Evolutionary conservation across 2,888 invertebrate genomes (phyloP).

Genomic region (Ernsta delagoae): DNA sequence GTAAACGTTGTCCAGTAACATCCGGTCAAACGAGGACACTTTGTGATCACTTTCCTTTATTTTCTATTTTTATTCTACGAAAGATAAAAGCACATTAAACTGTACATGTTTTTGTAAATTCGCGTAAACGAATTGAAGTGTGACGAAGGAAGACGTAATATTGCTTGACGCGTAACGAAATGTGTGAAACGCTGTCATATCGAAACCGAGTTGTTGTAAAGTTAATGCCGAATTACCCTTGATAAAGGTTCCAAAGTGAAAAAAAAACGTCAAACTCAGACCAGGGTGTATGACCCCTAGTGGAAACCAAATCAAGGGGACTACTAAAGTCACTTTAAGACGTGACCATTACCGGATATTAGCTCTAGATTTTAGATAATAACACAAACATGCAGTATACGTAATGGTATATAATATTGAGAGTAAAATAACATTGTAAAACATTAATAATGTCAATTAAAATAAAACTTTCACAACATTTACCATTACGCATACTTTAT

Average conservation of each 20-base stretch:
- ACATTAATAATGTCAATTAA: too few species aligned
- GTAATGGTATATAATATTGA: slow-evolving; percentile 32
- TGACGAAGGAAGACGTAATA: slow-evolving; percentile 23
- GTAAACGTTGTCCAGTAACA: slow-evolving; percentile 59
- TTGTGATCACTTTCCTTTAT: slow-evolving; percentile 37
- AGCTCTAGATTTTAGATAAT: slow-evolving; percentile 37
- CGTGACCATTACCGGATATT: slow-evolving; percentile 83
- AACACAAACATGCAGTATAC: slow-evolving; percentile 39
- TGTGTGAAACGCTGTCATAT: slow-evolving; percentile 18
- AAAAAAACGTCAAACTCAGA: slow-evolving; percentile 55
- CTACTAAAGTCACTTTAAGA: slow-evolving; percentile 86
- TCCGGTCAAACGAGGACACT: slow-evolving; percentile 59
- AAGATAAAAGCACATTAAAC: slow-evolving; percentile 33
- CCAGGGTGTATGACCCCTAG: slow-evolving; percentile 88
- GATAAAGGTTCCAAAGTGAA: slow-evolving; percentile 63
- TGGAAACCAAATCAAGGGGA: slow-evolving; percentile 92
- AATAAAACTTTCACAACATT: too few species aligned
- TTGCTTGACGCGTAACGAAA: slow-evolving; percentile 29
- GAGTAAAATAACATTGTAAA: background rate
- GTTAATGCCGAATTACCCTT: slow-evolving; percentile 52
- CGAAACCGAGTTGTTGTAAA: slow-evolving; percentile 37
- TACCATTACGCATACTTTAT: too few species aligned
- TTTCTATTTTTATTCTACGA: slow-evolving; percentile 12
- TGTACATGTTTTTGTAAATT: slow-evolving; percentile 16
- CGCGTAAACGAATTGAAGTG: slow-evolving; percentile 38